phyloP scores from a whole-genome alignment of 2,113 vertebrate species.

The Sporophila hypoxantha region DNA sequence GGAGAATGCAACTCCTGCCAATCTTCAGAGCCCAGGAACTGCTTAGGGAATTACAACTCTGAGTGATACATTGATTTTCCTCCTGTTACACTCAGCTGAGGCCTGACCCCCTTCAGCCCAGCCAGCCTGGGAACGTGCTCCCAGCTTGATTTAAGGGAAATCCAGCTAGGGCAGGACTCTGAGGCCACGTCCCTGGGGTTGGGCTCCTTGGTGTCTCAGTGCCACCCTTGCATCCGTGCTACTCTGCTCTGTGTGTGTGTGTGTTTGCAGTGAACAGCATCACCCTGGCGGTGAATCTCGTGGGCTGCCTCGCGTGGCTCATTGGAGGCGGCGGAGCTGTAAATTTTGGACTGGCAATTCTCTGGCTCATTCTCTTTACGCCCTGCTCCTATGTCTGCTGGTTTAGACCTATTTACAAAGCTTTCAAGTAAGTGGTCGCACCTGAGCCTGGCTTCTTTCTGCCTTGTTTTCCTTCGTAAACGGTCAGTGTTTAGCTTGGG shows the following conservation, averaged over 20 bases:
- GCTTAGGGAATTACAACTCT: neutral
- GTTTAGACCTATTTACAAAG: conserved; percentile 99
- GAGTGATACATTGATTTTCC: neutral
- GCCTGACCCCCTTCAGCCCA: neutral
- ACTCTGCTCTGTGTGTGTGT: conserved; percentile 53
- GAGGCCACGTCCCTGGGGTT: neutral
- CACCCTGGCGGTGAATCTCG: conserved; percentile 91
- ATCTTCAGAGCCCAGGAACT: neutral
- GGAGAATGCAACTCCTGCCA: neutral
- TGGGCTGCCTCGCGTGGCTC: conserved; percentile 96
- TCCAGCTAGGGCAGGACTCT: neutral
- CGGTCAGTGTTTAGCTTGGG: neutral
- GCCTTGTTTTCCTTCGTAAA: neutral
- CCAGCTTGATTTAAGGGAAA: neutral
- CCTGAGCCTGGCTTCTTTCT: conserved; percentile 1
- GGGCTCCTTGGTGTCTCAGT: neutral
- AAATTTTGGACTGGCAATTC: conserved; percentile 96
- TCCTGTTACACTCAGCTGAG: neutral
- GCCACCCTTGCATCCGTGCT: neutral
- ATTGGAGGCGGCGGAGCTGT: conserved; percentile 93
- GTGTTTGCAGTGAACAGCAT: conserved; percentile 86
- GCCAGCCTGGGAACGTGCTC: neutral
- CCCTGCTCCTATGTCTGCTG: conserved; percentile 98
- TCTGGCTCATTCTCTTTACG: conserved; percentile 98
- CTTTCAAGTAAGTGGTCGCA: conserved; percentile 88